Base-by-base conservation (phyloP, 1,140 invertebrate genomes). In the Globodera ellingtonae region DNA sequence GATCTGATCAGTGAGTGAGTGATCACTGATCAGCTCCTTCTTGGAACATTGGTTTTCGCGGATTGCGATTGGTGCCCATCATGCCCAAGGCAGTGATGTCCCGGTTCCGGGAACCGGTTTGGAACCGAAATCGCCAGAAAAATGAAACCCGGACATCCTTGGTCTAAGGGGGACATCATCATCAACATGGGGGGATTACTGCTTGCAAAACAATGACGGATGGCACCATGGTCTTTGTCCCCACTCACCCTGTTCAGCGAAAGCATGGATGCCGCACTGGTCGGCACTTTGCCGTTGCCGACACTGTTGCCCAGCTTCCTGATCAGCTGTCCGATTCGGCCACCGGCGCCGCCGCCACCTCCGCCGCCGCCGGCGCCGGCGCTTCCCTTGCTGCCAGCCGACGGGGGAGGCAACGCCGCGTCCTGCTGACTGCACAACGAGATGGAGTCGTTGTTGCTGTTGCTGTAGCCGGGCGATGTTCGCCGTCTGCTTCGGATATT, bases 291-390 rank as follows among this genome's bases (percentile, higher is more conserved):
- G 21, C 24, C 56, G 8, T 52, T 72, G 75, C 84, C 70, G 47
- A 72, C 70, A 62, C 72, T 75, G 18, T 75, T 80, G 9, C 85
- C 85, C 35, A 87, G 52, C 67, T 86, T 88, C 18, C 83, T 50
- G 50, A 88, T 79, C 52, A 88, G 82, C 52, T 86, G 86, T 1
- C 85, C 86, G 62, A 89, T 71, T 65, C 86, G 79, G 78, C 78
- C 74, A 6, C 80, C 81, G 15, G 80, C 82, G 66, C 75, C 71
- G 59, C 65, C 65, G 6, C 24, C 52, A 3, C 44, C 8, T 13
- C 65, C 65, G n/a, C n/a, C 52, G 65, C 35, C 52, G 56, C 48
- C 73, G 8, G 44, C 52, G 56, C 48, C 73, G 8, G 44, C 46
- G 8, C n/a, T 56, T n/a, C 13, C 18, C 13, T 76, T 56, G 73